Evolutionary conservation across 1,140 invertebrate genomes (phyloP).

Genomic region (Saccostrea echinata): DNA sequence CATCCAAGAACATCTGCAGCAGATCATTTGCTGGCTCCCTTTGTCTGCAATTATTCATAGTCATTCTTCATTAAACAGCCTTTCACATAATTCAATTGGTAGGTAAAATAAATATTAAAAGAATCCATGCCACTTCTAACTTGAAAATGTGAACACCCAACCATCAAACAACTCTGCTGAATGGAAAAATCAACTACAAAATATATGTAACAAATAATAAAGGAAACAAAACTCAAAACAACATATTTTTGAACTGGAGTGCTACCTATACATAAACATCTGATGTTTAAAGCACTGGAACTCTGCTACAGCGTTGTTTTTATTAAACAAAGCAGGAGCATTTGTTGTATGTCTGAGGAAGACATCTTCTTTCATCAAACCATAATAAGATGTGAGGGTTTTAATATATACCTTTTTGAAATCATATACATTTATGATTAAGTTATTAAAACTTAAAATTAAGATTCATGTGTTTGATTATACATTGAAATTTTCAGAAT

Average conservation of each 20-base stretch:
- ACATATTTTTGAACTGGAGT: not conserved
- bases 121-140: not conserved
- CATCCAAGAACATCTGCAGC: not conserved
- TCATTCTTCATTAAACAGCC: not conserved
- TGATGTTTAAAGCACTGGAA: constrained; percentile 8
- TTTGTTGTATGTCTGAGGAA: not conserved
- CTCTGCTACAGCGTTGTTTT: not conserved
- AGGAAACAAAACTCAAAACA: not conserved
- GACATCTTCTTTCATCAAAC: not conserved
- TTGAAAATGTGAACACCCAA: not conserved
- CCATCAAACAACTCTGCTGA: not conserved
- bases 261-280: constrained; percentile 23
- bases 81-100: not conserved
- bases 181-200: not conserved
- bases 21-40: not conserved
- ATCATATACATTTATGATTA: not conserved
- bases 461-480: not conserved
- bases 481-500: constrained; percentile 6
- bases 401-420: not conserved
- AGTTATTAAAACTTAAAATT: not conserved
- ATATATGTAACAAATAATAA: not conserved
- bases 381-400: not conserved
- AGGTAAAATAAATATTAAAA: not conserved
- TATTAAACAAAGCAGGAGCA: not conserved
- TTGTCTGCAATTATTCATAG: not conserved